Evolutionary conservation across 2,888 invertebrate species (phyloP), one percentile per base, ranked within the genome.

Genomic region (Callinectes sapidus): DNA sequence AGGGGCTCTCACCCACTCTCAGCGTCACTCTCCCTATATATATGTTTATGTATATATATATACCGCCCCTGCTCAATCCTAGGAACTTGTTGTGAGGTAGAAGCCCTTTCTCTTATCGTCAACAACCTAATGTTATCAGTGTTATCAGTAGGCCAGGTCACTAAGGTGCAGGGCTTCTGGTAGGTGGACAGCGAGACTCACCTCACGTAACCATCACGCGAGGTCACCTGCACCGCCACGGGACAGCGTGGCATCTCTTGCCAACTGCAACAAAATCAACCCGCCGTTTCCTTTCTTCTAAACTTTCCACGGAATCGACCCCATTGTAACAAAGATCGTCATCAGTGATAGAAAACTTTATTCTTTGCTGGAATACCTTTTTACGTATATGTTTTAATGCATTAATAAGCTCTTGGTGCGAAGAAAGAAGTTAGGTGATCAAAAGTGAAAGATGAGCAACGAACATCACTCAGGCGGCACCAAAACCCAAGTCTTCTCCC

Each of bases 81-180:
- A 93, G 93, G 93, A 93, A 93, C 93, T 93, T 93, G 93, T 93
- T 87, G 91, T 91, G 93, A 93, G 93, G 93, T 93, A 93, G 93
- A 93, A 93, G 91, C 91, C 93, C 91, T 89, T 87, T 92, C 92
- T 66, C 87, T 92, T 86, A 23, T 85, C 42, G 81, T 92, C 39
- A 81, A 89, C 88, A 89, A 92, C 61, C 92, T 89, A 89, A 89
- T 88, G 61, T 89, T 54, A 55, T 48, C 42, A 87, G 54, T 87
- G 71, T 77, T 87, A 66, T 91, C 77, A 71, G 71, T 91, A 87
- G 91, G 87, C 91, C 87, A 91, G 71, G 48, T 55, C 48, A 77
- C 48, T 48, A 91, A 87, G 81, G 71, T 91, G 54, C 16, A 61
- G 86, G 89, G 89, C 86, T 48, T 89, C 92, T 92, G 85, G 92